Evolutionary conservation across 92 coral and sea anemone species (phyloP), one percentile per base, ranked within the genome.

Genomic region (Zoanthus gigantus): DNA sequence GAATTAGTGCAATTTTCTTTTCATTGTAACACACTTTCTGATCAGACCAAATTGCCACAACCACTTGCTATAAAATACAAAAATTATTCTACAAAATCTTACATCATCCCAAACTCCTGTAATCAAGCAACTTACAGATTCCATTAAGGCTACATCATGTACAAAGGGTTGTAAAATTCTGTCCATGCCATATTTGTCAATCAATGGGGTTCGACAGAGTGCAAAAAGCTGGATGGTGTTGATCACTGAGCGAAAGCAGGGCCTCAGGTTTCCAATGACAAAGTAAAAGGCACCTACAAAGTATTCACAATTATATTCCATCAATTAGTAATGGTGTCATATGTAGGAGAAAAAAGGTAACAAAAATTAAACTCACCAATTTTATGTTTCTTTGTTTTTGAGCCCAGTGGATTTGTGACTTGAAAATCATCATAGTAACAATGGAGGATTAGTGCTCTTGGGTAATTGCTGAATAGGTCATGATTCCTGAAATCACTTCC

Each of bases 401-500:
- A 90, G 50, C 97, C 97, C 50, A 92, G 90, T 4, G 96, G 92
- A 78, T 94, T 94, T 12, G 95, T 89, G 2, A 90, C 94, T 92
- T 92, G 90, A 73, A 95, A 93, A 31, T 95, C 94, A 85, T 95
- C 93, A 71, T 80, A 95, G 75, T 93, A 95, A 53, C 94, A 87
- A 76, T 95, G 94, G n/a, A 93, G 83, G 15, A 89, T 52, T 18
- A 95, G 93, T 0, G 95, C 89, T 0, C 80, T 73, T 13, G 85
- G 85, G 76, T 76, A 30, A 31, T 78, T 53, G 65, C 90, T 90
- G 87, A 93, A 94, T 16, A 94, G 86, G 0, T 50, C 30, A 72
- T 94, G 94, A 2, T 14, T 9, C 71, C 83, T 91, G 54, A 63
- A 90, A 45, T 83, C 90, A 23, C 75, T 89, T 46, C 93, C 93